Percentiles rank a stretch among this genome's conserved stretches.
Evolutionary conservation across 2,888 invertebrate species (phyloP).

Genomic region (Amphipoea oculea): DNA sequence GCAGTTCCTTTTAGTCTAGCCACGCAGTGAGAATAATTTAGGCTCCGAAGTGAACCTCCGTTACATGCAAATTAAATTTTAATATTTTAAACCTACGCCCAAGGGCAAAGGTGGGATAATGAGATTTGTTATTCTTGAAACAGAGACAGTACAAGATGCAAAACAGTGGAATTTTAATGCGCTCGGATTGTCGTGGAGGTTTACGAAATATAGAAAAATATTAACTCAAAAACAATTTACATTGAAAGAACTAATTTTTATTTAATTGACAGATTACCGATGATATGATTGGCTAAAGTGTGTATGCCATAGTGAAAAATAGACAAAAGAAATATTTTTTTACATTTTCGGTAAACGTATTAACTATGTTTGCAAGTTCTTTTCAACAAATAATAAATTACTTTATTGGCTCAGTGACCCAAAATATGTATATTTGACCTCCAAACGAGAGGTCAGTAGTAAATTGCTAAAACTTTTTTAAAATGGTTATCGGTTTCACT

Average conservation of each 20-base stretch:
- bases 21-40: constrained; percentile 71
- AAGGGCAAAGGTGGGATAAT: constrained; percentile 59
- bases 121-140: constrained; percentile 61
- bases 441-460: background rate
- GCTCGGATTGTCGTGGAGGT: background rate
- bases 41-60: constrained; percentile 57
- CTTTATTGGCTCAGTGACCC: background rate
- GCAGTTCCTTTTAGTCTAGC: constrained; percentile 66
- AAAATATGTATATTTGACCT: background rate
- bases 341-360: too few species aligned
- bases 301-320: background rate
- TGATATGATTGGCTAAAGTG: background rate
- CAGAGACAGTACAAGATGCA: constrained; percentile 30
- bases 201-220: background rate
- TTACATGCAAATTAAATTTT: constrained; percentile 74
- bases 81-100: constrained; percentile 69
- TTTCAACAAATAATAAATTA: background rate
- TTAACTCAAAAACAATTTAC: background rate
- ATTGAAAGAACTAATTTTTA: background rate
- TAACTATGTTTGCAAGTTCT: background rate
- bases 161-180: constrained; percentile 20
- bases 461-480: background rate
- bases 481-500: background rate
- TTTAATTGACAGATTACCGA: background rate
- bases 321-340: too few species aligned